These are phyloP conservation scores for Synergus japonicus DNA, from an alignment of 2,888 invertebrate species.

Conservation along the genomic window DNA sequence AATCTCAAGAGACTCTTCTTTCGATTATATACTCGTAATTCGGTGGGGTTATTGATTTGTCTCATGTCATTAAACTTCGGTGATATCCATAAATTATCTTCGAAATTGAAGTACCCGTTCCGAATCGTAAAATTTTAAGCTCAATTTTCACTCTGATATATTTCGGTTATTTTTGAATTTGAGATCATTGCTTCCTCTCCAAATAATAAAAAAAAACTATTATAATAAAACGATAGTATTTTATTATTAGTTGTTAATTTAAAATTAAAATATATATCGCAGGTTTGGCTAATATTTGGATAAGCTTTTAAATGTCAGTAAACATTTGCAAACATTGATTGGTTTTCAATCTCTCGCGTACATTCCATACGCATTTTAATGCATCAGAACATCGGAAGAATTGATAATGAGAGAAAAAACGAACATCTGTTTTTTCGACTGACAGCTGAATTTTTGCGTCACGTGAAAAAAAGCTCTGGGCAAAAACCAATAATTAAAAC, in stretches of 20 bases:
- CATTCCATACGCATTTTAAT: neutral
- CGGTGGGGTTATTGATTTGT: neutral
- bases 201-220: neutral
- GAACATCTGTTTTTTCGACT: neutral
- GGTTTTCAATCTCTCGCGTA: neutral
- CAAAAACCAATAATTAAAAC: neutral
- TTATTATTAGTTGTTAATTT: neutral
- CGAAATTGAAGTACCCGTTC: neutral
- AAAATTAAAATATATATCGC: neutral
- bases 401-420: neutral
- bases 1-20: neutral
- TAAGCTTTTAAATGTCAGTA: neutral
- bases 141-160: neutral
- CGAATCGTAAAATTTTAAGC: neutral
- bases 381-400: neutral
- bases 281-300: neutral
- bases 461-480: neutral
- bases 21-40: neutral
- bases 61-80: neutral
- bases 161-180: neutral
- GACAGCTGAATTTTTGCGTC: neutral
- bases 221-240: neutral
- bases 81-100: neutral
- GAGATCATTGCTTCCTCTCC: neutral
- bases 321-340: neutral